Evolutionary conservation across 2,113 vertebrate species (phyloP).

Genomic region (Podocnemis expansa): DNA sequence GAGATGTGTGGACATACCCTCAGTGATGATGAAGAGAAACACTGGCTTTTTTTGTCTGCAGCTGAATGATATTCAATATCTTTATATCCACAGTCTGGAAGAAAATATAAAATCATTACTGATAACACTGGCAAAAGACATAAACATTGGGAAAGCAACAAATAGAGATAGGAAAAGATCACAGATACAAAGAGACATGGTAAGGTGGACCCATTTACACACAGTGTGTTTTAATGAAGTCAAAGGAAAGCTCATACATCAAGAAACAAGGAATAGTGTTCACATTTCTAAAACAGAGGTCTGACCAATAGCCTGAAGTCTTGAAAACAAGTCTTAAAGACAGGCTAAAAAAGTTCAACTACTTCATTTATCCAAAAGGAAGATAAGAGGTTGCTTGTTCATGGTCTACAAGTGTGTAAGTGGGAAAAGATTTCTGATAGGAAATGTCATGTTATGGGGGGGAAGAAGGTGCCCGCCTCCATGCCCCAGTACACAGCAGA

Average conservation of each 20-base stretch:
- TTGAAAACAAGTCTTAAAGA: neutral
- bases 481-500: too few relatives aligned
- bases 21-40: neutral
- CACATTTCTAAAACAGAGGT: neutral
- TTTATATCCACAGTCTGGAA: neutral
- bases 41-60: neutral
- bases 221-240: neutral
- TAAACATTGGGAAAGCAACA: neutral
- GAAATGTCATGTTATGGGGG: too few relatives aligned
- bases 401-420: conserved; percentile 21
- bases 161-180: neutral
- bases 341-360: neutral
- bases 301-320: neutral
- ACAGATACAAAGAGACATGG: neutral
- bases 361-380: conserved; percentile 36
- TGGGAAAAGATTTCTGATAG: conserved; percentile 34
- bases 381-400: conserved; percentile 15
- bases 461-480: too few relatives aligned
- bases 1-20: too few relatives aligned
- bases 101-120: neutral
- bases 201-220: neutral
- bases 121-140: neutral
- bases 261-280: neutral
- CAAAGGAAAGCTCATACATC: neutral
- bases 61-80: neutral